Conservation (phyloP, 1,140 invertebrate genomes). For the Pomacea maculata region DNA sequence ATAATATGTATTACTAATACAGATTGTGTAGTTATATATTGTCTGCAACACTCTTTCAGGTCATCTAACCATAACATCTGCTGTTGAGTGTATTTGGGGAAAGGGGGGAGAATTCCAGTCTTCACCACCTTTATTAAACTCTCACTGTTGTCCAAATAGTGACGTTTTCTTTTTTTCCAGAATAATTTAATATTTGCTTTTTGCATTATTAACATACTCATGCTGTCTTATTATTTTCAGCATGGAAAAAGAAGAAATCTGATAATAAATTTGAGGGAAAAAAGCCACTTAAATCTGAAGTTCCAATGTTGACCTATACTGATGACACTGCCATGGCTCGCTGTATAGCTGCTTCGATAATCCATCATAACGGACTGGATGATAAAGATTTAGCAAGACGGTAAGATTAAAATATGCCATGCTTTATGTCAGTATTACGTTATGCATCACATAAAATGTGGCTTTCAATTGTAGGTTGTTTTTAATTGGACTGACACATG, state of each 20-base stretch:
- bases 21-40: too few relatives aligned
- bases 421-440: not conserved
- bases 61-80: too few relatives aligned
- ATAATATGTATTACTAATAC: too few relatives aligned
- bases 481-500: not conserved
- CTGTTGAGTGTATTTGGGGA: too few relatives aligned
- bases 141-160: not conserved
- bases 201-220: not conserved
- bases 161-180: not conserved
- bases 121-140: too few relatives aligned
- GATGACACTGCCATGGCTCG: conserved; percentile 84
- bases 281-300: not conserved
- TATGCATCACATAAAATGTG: not conserved
- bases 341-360: conserved; percentile 73
- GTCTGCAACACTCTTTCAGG: too few relatives aligned
- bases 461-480: not conserved
- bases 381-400: conserved; percentile 60
- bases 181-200: not conserved
- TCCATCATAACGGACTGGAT: conserved; percentile 69
- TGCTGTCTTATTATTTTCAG: not conserved
- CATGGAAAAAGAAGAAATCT: conserved; percentile 5
- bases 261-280: conserved; percentile 16
- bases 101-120: too few relatives aligned
- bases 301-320: conserved; percentile 60
- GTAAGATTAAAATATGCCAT: conserved; percentile 41